phyloP scores from a whole-genome alignment of 1,140 invertebrate genomes.

The Prorops nasuta region DNA sequence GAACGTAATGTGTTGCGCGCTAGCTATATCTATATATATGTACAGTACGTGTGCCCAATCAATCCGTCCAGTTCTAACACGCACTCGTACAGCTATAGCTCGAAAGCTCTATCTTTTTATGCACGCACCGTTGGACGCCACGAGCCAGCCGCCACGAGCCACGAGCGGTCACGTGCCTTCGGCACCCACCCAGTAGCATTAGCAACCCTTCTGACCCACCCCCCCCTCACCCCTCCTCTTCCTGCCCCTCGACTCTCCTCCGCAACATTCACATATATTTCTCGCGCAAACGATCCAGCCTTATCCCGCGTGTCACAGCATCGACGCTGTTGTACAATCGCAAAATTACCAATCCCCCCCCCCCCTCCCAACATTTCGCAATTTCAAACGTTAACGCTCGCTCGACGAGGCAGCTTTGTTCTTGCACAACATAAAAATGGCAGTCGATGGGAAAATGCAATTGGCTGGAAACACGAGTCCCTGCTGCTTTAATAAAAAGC shows the following conservation, averaged over 20 bases:
- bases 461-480: slow-evolving; percentile 5
- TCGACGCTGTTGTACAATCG: too few relatives aligned
- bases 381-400: too few relatives aligned
- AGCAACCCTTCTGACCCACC: slow-evolving; percentile 21
- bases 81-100: slow-evolving; percentile 19
- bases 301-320: too few relatives aligned
- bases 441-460: too few relatives aligned
- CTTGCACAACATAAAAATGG: too few relatives aligned
- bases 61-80: slow-evolving; percentile 21
- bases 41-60: slow-evolving; percentile 25
- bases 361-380: too few relatives aligned
- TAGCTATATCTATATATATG: not conserved
- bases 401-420: too few relatives aligned
- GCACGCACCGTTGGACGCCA: not conserved
- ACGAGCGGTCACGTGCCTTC: slow-evolving; percentile 44
- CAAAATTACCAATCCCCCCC: too few relatives aligned
- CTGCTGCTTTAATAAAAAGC: slow-evolving; percentile 37
- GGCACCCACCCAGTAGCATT: slow-evolving; percentile 17
- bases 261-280: not conserved
- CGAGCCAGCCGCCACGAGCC: slow-evolving; percentile 30
- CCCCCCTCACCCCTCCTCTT: slow-evolving; percentile 3
- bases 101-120: slow-evolving; percentile 33
- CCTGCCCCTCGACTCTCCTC: slow-evolving; percentile 5
- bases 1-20: not conserved
- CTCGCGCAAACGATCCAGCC: slow-evolving; percentile 1